Evolutionary conservation across 2,113 vertebrate species (phyloP).

Genomic region (Ictidomys tridecemlineatus): DNA sequence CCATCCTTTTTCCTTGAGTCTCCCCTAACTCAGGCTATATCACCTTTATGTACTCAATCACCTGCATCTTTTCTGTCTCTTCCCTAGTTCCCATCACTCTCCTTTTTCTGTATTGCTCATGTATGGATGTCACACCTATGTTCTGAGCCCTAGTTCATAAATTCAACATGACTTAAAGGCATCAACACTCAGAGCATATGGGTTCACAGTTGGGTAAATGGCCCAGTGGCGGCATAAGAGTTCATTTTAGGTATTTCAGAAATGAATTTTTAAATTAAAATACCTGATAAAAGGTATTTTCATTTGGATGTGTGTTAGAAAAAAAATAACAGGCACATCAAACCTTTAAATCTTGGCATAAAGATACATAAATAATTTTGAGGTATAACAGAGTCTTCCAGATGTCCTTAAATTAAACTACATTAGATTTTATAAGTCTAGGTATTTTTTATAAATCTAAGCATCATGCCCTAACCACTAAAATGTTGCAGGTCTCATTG

Average conservation of each 20-base stretch:
- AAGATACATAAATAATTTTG: conserved; percentile 49
- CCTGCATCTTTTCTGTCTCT: background rate
- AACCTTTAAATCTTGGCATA: conserved; percentile 41
- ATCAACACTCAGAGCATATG: background rate
- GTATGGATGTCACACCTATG: background rate
- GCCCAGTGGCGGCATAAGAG: background rate
- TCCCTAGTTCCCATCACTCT: background rate
- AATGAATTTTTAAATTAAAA: background rate
- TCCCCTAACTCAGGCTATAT: background rate
- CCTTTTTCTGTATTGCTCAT: background rate
- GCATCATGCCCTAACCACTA: background rate
- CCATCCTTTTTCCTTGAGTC: background rate
- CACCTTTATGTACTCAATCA: background rate
- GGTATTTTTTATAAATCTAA: conserved; percentile 30
- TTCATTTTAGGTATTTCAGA: background rate
- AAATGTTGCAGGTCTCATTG: conserved; percentile 13
- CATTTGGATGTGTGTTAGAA: conserved; percentile 6
- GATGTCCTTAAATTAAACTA: conserved; percentile 56
- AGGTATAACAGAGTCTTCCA: background rate
- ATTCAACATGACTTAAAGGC: conserved; percentile 15
- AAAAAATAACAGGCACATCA: conserved; percentile 11
- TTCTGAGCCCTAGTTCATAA: background rate
- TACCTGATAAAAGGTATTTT: conserved; percentile 6
- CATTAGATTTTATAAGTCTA: conserved; percentile 41
- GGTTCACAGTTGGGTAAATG: background rate